These are phyloP conservation scores for Gymnogyps californianus DNA, from an alignment of 2,113 vertebrate species.

Conservation along the genomic window DNA sequence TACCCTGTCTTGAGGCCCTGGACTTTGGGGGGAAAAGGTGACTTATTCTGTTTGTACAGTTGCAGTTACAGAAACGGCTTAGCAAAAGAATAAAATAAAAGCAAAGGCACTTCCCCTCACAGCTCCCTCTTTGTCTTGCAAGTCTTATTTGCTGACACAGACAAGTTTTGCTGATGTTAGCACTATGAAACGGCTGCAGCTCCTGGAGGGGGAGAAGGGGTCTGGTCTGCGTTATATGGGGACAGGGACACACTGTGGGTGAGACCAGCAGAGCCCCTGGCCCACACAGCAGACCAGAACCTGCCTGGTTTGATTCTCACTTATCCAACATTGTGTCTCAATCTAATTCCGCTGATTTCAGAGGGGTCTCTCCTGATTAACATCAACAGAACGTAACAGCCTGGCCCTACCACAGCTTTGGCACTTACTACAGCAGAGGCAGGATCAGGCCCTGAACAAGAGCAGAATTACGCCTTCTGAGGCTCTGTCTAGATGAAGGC, in stretches of 20 bases:
- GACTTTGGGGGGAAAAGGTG: not conserved
- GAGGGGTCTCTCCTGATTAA: not conserved
- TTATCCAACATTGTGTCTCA: accelerated
- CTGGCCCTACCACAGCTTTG: not conserved
- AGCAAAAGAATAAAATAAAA: not conserved
- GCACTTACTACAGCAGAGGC: not conserved
- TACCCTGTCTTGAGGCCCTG: not conserved
- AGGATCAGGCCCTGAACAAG: not conserved
- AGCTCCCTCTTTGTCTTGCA: not conserved
- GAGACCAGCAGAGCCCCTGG: not conserved
- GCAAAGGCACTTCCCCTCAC: not conserved
- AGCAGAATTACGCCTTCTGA: not conserved
- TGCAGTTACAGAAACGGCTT: not conserved
- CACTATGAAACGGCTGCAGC: not conserved
- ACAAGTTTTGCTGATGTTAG: not conserved
- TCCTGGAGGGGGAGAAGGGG: not conserved
- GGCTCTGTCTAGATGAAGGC: not conserved
- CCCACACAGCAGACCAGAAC: not conserved
- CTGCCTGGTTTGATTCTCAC: not conserved
- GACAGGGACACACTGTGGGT: accelerated
- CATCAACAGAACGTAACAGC: accelerated
- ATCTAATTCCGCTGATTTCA: not conserved
- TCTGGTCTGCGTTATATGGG: accelerated
- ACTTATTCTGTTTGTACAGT: not conserved
- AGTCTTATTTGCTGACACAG: not conserved